Conservation (phyloP, 2,888 invertebrate species). For the Lasioglossum calceatum region DNA sequence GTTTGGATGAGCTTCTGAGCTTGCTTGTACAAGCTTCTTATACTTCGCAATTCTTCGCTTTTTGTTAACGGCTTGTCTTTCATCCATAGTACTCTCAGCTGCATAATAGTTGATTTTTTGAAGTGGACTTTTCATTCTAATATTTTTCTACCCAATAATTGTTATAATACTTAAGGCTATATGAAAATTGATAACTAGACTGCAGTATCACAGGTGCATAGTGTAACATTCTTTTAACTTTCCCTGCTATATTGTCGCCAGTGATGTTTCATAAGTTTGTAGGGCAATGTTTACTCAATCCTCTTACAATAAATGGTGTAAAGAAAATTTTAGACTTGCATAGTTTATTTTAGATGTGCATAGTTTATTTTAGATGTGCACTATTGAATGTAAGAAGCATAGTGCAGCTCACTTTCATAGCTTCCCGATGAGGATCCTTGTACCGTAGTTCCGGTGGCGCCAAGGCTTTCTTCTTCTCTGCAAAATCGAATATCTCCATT, state of each 20-base stretch:
- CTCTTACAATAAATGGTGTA: neutral
- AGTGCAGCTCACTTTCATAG: slow-evolving; percentile 36
- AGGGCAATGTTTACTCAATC: neutral
- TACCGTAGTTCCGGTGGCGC: slow-evolving; percentile 34
- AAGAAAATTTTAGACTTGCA: neutral
- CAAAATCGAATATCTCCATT: slow-evolving; percentile 51
- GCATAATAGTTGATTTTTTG: neutral
- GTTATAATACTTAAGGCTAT: neutral
- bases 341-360: neutral
- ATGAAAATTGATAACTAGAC: neutral
- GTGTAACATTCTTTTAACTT: neutral
- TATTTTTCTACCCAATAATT: neutral
- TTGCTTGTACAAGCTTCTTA: slow-evolving; percentile 38
- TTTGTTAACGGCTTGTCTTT: slow-evolving; percentile 21
- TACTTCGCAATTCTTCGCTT: slow-evolving; percentile 28
- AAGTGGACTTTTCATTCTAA: neutral
- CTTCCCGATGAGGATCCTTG: slow-evolving; percentile 35
- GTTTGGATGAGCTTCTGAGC: slow-evolving; percentile 25
- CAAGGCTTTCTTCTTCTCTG: slow-evolving; percentile 31
- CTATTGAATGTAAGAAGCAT: neutral
- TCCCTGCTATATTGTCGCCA: neutral
- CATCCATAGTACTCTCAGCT: slow-evolving; percentile 36
- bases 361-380: neutral
- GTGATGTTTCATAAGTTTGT: neutral
- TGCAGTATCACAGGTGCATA: too few relatives aligned